Evolutionary conservation across 2,113 vertebrate genomes (phyloP).

Genomic region (Mungos mungo): DNA sequence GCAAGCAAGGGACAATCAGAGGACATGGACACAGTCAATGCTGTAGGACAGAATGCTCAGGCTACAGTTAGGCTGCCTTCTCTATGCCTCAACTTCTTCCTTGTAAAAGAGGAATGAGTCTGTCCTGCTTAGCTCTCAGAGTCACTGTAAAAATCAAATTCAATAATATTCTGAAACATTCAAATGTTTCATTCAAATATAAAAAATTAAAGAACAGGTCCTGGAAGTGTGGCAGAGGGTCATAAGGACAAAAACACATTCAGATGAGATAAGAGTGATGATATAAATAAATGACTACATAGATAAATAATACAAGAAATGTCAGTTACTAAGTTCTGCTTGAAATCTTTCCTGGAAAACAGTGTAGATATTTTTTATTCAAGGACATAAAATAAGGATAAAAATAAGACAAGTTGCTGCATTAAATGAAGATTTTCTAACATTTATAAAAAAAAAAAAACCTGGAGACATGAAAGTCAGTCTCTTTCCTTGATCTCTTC

Average conservation of each 20-base stretch:
- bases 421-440: constrained; percentile 13
- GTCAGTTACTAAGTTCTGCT: background rate
- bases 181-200: constrained; percentile 4
- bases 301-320: constrained; percentile 17
- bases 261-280: background rate
- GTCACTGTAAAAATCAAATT: background rate
- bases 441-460: constrained; percentile 38
- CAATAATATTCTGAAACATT: background rate
- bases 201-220: background rate
- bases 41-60: background rate
- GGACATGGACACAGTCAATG: background rate
- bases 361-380: background rate
- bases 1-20: background rate
- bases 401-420: constrained; percentile 23
- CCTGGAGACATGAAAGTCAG: background rate
- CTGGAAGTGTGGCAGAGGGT: background rate
- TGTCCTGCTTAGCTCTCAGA: background rate
- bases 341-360: background rate
- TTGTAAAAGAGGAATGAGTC: background rate
- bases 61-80: background rate
- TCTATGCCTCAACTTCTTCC: background rate
- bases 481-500: background rate
- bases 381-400: constrained; percentile 47
- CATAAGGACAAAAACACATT: background rate
- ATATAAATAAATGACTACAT: constrained; percentile 1